These are phyloP conservation scores for Mimumesa dahlbomi DNA, from an alignment of 2,888 invertebrate genomes.

Conservation along the genomic window DNA sequence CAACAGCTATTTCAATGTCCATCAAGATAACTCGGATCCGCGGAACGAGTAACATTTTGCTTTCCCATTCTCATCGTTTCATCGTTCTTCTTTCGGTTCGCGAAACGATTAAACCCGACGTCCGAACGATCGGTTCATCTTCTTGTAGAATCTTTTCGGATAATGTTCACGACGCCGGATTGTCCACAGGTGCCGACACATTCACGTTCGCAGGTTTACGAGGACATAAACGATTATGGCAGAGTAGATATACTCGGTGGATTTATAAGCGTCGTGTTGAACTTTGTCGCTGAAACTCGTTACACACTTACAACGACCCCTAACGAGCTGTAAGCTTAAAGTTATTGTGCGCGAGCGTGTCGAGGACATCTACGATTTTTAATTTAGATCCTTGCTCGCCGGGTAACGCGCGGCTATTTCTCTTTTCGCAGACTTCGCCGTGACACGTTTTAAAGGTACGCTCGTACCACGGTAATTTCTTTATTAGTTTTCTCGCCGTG, in stretches of 20 bases:
- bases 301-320: conserved; percentile 10
- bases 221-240: conserved; percentile 40
- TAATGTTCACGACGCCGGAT: conserved; percentile 7
- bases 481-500: no score
- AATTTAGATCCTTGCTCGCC: conserved; percentile 36
- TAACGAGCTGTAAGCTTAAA: conserved; percentile 37
- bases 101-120: neutral
- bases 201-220: conserved; percentile 24
- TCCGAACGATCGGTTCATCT: neutral
- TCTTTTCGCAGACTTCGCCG: conserved; percentile 8
- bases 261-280: conserved; percentile 41
- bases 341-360: conserved; percentile 24
- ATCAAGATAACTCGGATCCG: no score
- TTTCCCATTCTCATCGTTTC: neutral
- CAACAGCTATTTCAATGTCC: no score
- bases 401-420: conserved; percentile 11
- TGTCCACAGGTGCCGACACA: conserved; percentile 25
- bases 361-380: conserved; percentile 27
- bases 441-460: no score
- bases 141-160: neutral
- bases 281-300: conserved; percentile 28
- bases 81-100: neutral
- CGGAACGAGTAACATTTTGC: no score
- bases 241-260: conserved; percentile 5
- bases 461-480: no score